Evolutionary conservation across 2,113 vertebrate genomes (phyloP).

Genomic region (Chlorodrepanis virens): DNA sequence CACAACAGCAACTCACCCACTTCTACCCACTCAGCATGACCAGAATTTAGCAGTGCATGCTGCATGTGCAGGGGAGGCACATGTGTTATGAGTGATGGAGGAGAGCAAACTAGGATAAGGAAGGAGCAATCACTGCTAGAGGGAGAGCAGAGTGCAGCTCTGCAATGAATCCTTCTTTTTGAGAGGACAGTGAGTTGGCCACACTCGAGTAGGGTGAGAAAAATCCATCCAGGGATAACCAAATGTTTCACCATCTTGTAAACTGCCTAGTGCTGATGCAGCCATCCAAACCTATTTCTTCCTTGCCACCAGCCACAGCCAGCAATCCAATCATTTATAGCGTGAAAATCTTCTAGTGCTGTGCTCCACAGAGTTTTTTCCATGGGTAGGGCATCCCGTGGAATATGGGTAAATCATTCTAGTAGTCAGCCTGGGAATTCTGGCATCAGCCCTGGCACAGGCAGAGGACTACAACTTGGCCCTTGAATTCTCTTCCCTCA

Average conservation of each 20-base stretch:
- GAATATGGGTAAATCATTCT: fast-evolving
- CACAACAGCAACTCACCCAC: constrained; percentile 53
- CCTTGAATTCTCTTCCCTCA: neutral
- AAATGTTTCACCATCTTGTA: neutral
- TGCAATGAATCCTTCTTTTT: neutral
- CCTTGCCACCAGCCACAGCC: neutral
- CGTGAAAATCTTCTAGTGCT: neutral
- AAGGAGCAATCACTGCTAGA: neutral
- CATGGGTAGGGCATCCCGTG: neutral
- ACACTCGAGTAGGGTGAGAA: neutral
- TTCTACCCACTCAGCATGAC: constrained; percentile 28
- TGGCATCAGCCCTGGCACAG: neutral
- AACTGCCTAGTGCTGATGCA: neutral
- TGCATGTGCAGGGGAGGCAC: constrained; percentile 2
- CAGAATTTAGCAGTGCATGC: constrained; percentile 13
- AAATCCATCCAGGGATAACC: neutral
- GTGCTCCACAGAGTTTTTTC: neutral
- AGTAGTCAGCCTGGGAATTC: neutral
- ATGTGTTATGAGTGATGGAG: neutral
- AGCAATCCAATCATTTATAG: neutral
- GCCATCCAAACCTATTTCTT: neutral
- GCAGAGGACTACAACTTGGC: neutral
- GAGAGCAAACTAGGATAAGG: constrained; percentile 8
- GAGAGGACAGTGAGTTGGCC: fast-evolving
- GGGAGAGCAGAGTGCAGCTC: neutral